Conservation (phyloP, 2,113 vertebrate genomes). For the Neolamprologus cancellatus region DNA sequence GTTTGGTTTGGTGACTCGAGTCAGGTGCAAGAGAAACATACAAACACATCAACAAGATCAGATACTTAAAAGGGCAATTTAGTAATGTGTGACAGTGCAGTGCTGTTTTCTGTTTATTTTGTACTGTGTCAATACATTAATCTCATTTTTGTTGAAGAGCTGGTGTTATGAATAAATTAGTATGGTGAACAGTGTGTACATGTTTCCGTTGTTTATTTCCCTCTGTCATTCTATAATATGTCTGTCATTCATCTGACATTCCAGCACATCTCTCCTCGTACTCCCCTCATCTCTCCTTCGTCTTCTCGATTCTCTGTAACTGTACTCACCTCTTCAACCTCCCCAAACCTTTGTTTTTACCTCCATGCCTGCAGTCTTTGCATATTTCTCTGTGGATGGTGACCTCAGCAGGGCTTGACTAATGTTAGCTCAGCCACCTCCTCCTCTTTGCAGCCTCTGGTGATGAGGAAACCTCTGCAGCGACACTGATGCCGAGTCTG, state of each 20-base stretch:
- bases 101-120: background rate
- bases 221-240: background rate
- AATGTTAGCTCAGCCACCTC: conserved; percentile 94
- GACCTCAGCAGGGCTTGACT: conserved; percentile 81
- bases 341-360: background rate
- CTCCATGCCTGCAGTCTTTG: background rate
- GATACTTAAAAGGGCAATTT: background rate
- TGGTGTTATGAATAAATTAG: background rate
- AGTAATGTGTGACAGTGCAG: background rate
- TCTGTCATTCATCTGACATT: background rate
- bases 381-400: conserved; percentile 63
- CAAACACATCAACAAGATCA: background rate
- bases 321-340: background rate
- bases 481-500: conserved; percentile 82
- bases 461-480: conserved; percentile 95
- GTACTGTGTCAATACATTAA: background rate
- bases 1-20: background rate
- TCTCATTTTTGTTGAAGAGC: background rate
- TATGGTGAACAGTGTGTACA: background rate
- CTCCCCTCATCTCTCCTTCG: background rate
- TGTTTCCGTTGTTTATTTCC: conserved; percentile 1
- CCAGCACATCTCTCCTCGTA: background rate
- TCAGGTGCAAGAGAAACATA: background rate
- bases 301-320: background rate
- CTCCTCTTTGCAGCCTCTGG: conserved; percentile 98